Evolutionary conservation across 1,140 invertebrate species (phyloP), one percentile per base, ranked within the genome.

Genomic region (Acromyrmex charruanus): DNA sequence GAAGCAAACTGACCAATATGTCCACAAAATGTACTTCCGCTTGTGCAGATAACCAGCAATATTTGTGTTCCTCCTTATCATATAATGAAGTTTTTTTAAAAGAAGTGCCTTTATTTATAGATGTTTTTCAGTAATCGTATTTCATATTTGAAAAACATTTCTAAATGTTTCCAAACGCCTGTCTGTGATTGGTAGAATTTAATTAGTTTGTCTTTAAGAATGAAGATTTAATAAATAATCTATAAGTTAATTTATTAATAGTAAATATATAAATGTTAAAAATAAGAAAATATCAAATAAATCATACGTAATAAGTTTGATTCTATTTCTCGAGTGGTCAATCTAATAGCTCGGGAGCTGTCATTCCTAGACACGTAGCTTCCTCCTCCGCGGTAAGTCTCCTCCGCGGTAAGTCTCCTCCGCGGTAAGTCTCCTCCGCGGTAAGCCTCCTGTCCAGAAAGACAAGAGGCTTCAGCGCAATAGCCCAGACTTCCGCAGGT

Each of bases 401-500:
- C 31, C 75, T 79, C 31, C n/a, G 66, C 58, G 28, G 28, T 21
- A 21, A 21, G 21, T 21, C 66, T 77, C 31, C 75, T 79, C 31
- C n/a, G 66, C 58, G 74, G 55, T 81, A 71, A 31, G 31, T 4
- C 31, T n/a, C 79, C 77, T 72, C 28, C 28, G 28, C 1, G 74
- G 61, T 81, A 71, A 31, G 31, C 31, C 31, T n/a, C 79, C 77
- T 72, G 3, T 18, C 18, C 39, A 55, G 5, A 71, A 61, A 72
- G 79, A 90, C 89, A 91, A 89, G 88, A 87, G 79, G 65, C 87
- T 85, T 88, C 87, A 39, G 63, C 75, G 90, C 89, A 91, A 90
- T 90, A 90, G 90, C 66, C 85, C 89, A 82, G 75, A 91, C 87
- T 91, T 91, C 90, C 90, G 75, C 90, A 87, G 75, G 89, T 69